A percentile compares a stretch with the other conserved stretches of the same genome.
These are phyloP conservation scores for Epizoanthus stellaris DNA, from an alignment of 92 coral and sea anemone species.

Conservation along the genomic window DNA sequence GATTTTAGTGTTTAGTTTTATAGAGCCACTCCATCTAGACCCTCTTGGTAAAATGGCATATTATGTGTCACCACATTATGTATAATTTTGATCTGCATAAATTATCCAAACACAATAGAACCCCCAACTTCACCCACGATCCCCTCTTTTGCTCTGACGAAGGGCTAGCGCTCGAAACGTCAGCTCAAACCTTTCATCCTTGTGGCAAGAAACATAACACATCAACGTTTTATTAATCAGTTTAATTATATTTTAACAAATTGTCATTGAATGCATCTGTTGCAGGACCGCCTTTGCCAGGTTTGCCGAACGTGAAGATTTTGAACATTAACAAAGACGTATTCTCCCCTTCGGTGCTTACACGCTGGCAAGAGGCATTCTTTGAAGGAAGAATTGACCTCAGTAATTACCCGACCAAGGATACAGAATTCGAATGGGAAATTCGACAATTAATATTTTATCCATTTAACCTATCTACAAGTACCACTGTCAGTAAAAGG, in stretches of 20 bases:
- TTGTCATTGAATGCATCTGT: background rate
- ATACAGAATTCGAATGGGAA: background rate
- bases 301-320: constrained; percentile 11
- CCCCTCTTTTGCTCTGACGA: too few species aligned
- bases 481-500: background rate
- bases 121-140: too few species aligned
- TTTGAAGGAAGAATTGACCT: constrained; percentile 5
- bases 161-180: too few species aligned
- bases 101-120: too few species aligned
- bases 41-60: too few species aligned
- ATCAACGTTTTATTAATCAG: too few species aligned
- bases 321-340: background rate
- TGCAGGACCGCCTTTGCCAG: background rate
- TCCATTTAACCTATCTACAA: constrained; percentile 4
- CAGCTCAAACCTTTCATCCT: too few species aligned
- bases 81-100: too few species aligned
- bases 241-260: background rate
- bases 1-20: too few species aligned
- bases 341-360: constrained; percentile 1
- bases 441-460: background rate
- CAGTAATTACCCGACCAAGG: background rate
- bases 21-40: too few species aligned
- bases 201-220: too few species aligned
- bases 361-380: background rate
- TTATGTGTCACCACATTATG: too few species aligned